phyloP scores from a whole-genome alignment of 2,888 invertebrate genomes.

The Gortyna flavago region DNA sequence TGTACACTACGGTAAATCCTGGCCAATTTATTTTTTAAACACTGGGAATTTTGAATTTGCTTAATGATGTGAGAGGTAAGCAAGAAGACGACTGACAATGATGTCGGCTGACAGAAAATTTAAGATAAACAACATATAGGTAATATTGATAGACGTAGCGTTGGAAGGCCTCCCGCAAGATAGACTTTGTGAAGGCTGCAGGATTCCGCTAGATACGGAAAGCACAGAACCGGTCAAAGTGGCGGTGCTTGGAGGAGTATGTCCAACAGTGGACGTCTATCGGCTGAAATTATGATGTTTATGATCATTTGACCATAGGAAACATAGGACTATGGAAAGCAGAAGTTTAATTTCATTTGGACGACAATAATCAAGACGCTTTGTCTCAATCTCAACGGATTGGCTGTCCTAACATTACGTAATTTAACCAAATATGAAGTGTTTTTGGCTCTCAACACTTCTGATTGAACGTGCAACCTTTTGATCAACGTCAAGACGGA shows the following conservation, averaged over 20 bases:
- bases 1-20: background rate
- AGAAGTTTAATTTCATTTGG: background rate
- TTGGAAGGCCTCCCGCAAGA: too few relatives aligned
- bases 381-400: background rate
- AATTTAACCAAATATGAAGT: background rate
- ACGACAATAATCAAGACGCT: too few relatives aligned
- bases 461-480: constrained; percentile 1
- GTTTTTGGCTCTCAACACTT: background rate
- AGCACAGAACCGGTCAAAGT: too few relatives aligned
- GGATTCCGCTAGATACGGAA: too few relatives aligned
- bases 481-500: background rate
- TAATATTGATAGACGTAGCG: background rate
- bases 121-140: background rate
- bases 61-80: background rate
- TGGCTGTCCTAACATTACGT: background rate
- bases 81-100: background rate
- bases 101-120: background rate
- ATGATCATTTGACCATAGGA: background rate
- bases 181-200: too few relatives aligned
- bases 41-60: background rate
- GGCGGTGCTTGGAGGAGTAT: too few relatives aligned
- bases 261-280: too few relatives aligned
- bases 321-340: background rate
- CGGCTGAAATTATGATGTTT: too few relatives aligned
- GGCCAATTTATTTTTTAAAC: background rate